Conservation (phyloP, 2,888 invertebrate species). For the Tenthredo amoena region DNA sequence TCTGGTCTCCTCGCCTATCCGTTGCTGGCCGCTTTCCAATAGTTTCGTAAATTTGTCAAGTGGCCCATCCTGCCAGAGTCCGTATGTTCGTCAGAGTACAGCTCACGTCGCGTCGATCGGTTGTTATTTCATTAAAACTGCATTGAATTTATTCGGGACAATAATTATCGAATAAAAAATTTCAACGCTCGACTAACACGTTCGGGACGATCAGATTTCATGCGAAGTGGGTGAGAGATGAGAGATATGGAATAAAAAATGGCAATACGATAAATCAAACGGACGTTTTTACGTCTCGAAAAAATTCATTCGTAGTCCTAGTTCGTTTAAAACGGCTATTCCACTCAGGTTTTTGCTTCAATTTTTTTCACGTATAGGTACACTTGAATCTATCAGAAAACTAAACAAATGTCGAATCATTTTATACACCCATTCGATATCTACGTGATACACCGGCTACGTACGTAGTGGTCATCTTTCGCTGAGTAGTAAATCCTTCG, state of each 20-base stretch:
- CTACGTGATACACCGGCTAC: background rate
- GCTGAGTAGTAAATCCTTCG: slow-evolving; percentile 33
- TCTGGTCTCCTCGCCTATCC: background rate
- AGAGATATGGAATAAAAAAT: background rate
- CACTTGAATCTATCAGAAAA: background rate
- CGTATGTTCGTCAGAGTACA: background rate
- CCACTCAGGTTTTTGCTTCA: too few relatives aligned
- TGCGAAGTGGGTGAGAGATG: background rate
- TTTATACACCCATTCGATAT: background rate
- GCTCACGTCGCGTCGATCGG: background rate
- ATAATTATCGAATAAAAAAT: background rate
- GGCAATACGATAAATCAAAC: background rate
- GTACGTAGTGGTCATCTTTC: background rate
- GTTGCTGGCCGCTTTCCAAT: slow-evolving; percentile 1
- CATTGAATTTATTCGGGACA: background rate
- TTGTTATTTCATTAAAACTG: background rate
- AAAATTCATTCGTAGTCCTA: background rate
- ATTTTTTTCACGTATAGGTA: too few relatives aligned
- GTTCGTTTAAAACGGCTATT: too few relatives aligned
- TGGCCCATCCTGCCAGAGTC: background rate
- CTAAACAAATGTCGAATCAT: background rate
- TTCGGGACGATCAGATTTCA: background rate
- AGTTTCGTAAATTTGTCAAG: slow-evolving; percentile 16
- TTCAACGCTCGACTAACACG: background rate
- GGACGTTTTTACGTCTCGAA: background rate